These are phyloP conservation scores for Nesidiocoris tenuis DNA, from an alignment of 2,888 invertebrate species.

Conservation along the genomic window DNA sequence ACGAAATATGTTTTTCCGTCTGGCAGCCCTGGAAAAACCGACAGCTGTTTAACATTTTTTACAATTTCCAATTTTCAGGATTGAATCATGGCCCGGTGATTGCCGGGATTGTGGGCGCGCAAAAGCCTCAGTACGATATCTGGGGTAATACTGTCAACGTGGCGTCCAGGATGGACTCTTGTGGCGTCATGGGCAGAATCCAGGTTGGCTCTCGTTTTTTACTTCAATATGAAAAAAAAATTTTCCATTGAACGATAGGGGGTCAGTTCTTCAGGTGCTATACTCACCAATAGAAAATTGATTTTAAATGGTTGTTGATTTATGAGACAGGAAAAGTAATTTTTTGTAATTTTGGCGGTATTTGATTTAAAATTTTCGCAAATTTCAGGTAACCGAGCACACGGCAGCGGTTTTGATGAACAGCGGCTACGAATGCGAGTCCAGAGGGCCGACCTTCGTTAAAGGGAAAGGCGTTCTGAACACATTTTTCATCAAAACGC, in stretches of 20 bases:
- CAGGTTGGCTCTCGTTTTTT: constrained; percentile 71
- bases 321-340: too few species aligned
- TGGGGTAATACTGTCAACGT: constrained; percentile 99
- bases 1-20: too few species aligned
- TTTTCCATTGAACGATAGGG: too few species aligned
- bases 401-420: constrained; percentile 80
- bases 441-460: constrained; percentile 87
- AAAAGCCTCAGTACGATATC: constrained; percentile 97
- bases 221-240: too few species aligned
- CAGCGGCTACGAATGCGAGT: constrained; percentile 84
- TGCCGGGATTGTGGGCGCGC: constrained; percentile 94
- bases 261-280: too few species aligned
- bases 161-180: constrained; percentile 95
- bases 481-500: constrained; percentile 89
- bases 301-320: too few species aligned
- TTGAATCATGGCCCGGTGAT: constrained; percentile 88
- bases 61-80: too few species aligned
- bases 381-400: constrained; percentile 72
- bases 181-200: constrained; percentile 82
- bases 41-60: too few species aligned
- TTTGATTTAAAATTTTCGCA: too few species aligned
- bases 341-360: too few species aligned
- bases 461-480: constrained; percentile 91
- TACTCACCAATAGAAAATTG: too few species aligned
- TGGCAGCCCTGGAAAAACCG: too few species aligned